A percentile compares a stretch with the other conserved stretches of the same genome.
Conservation (phyloP, 1,140 invertebrate species). For the Meloidogyne chitwoodi region DNA sequence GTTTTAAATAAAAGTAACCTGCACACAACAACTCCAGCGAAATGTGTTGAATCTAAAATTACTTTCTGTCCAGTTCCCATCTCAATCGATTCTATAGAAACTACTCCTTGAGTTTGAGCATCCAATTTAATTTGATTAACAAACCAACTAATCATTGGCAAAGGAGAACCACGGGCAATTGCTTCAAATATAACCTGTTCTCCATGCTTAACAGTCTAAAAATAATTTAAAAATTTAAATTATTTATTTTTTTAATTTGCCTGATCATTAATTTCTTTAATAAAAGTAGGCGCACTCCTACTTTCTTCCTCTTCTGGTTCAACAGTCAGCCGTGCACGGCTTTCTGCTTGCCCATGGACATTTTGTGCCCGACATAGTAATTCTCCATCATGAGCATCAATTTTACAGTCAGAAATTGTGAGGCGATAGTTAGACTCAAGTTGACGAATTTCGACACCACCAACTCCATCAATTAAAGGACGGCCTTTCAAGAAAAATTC, state of each 20-base stretch:
- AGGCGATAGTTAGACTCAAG: slow-evolving; percentile 50
- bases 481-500: slow-evolving; percentile 43
- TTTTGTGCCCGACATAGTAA: slow-evolving; percentile 49
- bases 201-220: slow-evolving; percentile 55
- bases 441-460: slow-evolving; percentile 52
- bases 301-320: slow-evolving; percentile 54
- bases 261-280: slow-evolving; percentile 60
- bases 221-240: slow-evolving; percentile 5
- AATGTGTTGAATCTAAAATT: slow-evolving; percentile 50
- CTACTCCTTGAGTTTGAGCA: slow-evolving; percentile 41
- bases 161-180: slow-evolving; percentile 52
- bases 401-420: slow-evolving; percentile 39
- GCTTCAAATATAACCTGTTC: slow-evolving; percentile 55
- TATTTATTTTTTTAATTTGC: slow-evolving; percentile 11
- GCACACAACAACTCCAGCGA: slow-evolving; percentile 55
- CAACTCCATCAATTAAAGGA: slow-evolving; percentile 38
- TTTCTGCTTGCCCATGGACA: slow-evolving; percentile 53
- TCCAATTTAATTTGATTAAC: slow-evolving; percentile 51
- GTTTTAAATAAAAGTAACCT: slow-evolving; percentile 8
- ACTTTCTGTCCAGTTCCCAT: slow-evolving; percentile 54
- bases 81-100: slow-evolving; percentile 35
- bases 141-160: slow-evolving; percentile 51
- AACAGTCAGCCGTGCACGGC: slow-evolving; percentile 52
- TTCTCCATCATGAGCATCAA: slow-evolving; percentile 56
- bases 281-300: slow-evolving; percentile 53